These are phyloP conservation scores for Lordiphosa stackelbergi DNA, from an alignment of 1,140 invertebrate species.

Conservation along the genomic window DNA sequence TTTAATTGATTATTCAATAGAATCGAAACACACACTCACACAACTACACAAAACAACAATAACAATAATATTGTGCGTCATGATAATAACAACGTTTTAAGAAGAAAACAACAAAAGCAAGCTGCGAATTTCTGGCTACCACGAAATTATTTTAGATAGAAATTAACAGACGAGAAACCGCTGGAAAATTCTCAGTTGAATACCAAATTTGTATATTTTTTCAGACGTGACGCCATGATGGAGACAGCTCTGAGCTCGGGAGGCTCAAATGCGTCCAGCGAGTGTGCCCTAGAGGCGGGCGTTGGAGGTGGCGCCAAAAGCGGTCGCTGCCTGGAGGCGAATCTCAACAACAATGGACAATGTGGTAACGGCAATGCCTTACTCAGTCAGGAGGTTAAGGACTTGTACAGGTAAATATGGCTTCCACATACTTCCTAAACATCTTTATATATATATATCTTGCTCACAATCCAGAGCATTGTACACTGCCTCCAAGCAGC, in stretches of 20 bases:
- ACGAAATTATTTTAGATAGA: constrained; percentile 38
- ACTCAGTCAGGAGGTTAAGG: constrained; percentile 58
- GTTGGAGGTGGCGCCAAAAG: constrained; percentile 21
- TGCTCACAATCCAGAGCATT: constrained; percentile 35
- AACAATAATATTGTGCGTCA: constrained; percentile 39
- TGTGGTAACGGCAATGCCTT: constrained; percentile 10
- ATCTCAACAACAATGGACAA: constrained; percentile 31
- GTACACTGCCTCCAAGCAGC: constrained; percentile 66
- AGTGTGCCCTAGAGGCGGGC: constrained; percentile 42
- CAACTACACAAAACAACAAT: constrained; percentile 5
- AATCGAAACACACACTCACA: constrained; percentile 40
- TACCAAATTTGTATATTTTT: not conserved
- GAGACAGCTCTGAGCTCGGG: constrained; percentile 62
- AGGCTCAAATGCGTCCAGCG: constrained; percentile 63
- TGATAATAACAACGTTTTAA: constrained; percentile 45
- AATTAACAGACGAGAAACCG: constrained; percentile 39
- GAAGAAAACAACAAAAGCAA: constrained; percentile 14
- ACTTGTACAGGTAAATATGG: constrained; percentile 48
- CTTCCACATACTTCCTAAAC: no score
- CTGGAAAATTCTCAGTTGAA: constrained; percentile 27
- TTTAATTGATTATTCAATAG: constrained; percentile 74
- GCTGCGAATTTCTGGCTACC: constrained; percentile 31
- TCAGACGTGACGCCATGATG: constrained; percentile 37
- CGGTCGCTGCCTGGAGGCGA: constrained; percentile 40
- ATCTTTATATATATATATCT: not conserved